Base-by-base conservation (phyloP, 2,888 invertebrate genomes). In the Synanthedon tipuliformis region DNA sequence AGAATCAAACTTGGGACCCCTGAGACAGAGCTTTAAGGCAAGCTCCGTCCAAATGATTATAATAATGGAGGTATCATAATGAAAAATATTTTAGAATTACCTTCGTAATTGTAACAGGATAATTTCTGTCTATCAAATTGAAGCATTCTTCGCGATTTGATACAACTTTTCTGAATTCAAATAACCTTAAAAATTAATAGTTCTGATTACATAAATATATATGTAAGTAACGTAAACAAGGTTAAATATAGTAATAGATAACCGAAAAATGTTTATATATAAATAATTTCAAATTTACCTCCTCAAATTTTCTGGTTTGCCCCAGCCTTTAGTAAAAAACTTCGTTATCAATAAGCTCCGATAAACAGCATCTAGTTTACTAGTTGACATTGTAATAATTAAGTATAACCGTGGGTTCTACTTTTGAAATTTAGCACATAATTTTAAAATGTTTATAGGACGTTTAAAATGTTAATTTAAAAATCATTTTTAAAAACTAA, bases 311-410 rank as follows among this genome's bases (percentile, higher is more conserved):
- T 96, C 95, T 23, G 98, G 96, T 72, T 94, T 93, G 5, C 98
- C 98, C 98, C 98, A 99, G 66, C 98, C 98, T 88, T 96, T 95
- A 1, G 94, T 95, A 73, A 98, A 99, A 78, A 98, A 96, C 79
- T 94, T 95, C 1, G 95, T 94, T 54, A 97, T 87, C 54, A 98
- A 89, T 71, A 98, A 89, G 73, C 94, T 93, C 61, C 97, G 90
- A 75, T 97, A 98, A 52, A 95, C 88, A 56, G 92, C 91, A 76
- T 95, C 95, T 65, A 95, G 81, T 67, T 85, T 90, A 66, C 90
- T 90, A 54, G 89, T 80, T 59, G 90, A 88, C 90, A 90, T 90
- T 67, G 70, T 85, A 67, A 55, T 60, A 53, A 54, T 62, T 10
- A 34, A 34, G 8, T 2, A 10, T 34, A 10, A 34, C 61, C 5